Conservation (phyloP, 92 coral and sea anemone genomes). For the Siderastrea radians region DNA sequence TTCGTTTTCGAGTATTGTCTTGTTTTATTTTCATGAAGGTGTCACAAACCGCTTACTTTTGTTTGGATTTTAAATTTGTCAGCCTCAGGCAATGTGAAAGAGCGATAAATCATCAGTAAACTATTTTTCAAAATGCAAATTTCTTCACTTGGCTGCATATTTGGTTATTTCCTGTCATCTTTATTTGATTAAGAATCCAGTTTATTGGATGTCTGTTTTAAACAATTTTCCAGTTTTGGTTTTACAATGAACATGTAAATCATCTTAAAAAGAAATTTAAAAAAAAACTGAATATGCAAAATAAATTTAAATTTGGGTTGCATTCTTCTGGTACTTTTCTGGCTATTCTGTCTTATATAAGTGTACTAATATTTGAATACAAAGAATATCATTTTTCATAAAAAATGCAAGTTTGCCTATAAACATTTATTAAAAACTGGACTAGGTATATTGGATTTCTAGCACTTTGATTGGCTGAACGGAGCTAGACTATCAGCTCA, state of each 20-base stretch:
- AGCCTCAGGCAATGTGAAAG: constrained; percentile 22
- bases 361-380: too few relatives aligned
- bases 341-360: too few relatives aligned
- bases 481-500: too few relatives aligned
- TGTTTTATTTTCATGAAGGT: not conserved
- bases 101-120: not conserved
- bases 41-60: not conserved
- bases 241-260: not conserved
- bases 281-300: too few relatives aligned
- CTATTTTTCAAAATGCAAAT: constrained; percentile 12
- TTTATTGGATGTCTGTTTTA: not conserved
- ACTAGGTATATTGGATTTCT: too few relatives aligned
- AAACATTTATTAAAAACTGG: too few relatives aligned
- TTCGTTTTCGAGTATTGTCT: not conserved
- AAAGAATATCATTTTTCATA: too few relatives aligned
- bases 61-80: constrained; percentile 13
- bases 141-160: constrained; percentile 8
- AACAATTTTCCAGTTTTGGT: not conserved
- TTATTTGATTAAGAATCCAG: constrained; percentile 6
- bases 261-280: not conserved
- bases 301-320: not conserved
- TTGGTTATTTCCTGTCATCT: constrained; percentile 11
- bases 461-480: too few relatives aligned
- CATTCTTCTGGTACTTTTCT: too few relatives aligned
- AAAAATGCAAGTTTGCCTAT: too few relatives aligned